Percentiles rank a stretch among this genome's conserved stretches.
These are phyloP conservation scores for Pissodes strobi DNA, from an alignment of 1,140 invertebrate species.

Conservation along the genomic window DNA sequence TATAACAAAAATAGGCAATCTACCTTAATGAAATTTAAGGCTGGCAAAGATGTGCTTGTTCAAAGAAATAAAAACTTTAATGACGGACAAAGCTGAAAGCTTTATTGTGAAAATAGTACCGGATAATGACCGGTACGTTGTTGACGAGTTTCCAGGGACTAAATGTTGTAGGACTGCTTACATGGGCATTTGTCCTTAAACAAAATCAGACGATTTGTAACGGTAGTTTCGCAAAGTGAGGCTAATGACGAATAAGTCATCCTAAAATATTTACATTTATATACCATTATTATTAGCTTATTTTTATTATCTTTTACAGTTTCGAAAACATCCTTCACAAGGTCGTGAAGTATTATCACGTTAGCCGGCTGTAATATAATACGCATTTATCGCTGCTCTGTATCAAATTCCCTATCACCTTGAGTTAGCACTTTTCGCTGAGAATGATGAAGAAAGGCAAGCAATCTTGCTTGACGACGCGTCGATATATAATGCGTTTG, in stretches of 20 bases:
- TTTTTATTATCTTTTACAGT: background rate
- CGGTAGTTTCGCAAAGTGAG: background rate
- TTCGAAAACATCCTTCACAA: background rate
- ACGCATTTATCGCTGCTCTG: too few relatives aligned
- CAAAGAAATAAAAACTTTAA: too few relatives aligned
- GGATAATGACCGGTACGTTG: background rate
- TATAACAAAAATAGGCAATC: too few relatives aligned
- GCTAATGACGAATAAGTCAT: background rate
- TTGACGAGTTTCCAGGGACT: background rate
- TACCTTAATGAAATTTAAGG: background rate
- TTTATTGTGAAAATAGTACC: background rate
- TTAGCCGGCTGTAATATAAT: background rate
- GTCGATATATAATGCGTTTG: too few relatives aligned
- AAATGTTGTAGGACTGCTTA: background rate
- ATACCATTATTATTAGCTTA: background rate
- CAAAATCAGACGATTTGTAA: background rate
- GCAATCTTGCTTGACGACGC: too few relatives aligned
- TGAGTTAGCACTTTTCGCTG: too few relatives aligned
- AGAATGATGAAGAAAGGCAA: too few relatives aligned
- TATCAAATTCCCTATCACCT: too few relatives aligned
- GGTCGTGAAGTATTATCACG: background rate
- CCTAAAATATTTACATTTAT: background rate
- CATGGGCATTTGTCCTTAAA: background rate
- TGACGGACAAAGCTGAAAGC: background rate
- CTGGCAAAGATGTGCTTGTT: too few relatives aligned